Conservation (phyloP, 2,113 vertebrate species). For the Canis aureus region DNA sequence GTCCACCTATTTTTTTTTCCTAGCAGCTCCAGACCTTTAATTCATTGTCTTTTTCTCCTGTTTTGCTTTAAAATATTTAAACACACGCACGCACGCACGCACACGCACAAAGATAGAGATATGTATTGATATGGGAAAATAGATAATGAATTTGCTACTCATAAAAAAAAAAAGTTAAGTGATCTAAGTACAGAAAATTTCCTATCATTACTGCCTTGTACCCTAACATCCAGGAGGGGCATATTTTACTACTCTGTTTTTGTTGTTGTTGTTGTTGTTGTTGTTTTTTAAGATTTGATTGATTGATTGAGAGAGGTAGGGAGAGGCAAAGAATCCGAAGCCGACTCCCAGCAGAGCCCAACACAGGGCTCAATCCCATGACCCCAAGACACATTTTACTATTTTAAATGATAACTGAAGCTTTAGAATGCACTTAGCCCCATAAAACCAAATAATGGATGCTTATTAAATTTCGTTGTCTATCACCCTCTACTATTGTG, state of each 20-base stretch:
- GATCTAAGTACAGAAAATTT: neutral
- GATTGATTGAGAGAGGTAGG: too few species aligned
- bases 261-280: too few species aligned
- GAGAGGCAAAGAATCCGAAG: neutral
- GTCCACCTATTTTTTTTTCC: neutral
- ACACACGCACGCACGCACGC: neutral
- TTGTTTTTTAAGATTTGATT: too few species aligned
- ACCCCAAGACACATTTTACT: neutral
- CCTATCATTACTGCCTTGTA: neutral
- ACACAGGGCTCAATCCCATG: neutral
- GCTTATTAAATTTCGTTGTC: slow-evolving; percentile 1
- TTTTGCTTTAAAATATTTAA: neutral
- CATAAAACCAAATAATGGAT: neutral
- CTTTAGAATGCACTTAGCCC: neutral
- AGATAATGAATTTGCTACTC: slow-evolving; percentile 12
- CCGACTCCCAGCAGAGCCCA: neutral
- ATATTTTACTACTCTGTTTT: neutral
- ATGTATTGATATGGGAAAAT: neutral
- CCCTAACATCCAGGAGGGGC: neutral
- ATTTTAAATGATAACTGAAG: neutral
- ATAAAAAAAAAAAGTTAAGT: neutral
- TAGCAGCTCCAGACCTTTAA: neutral
- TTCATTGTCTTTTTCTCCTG: neutral
- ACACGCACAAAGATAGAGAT: neutral
- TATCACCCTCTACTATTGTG: neutral